Conservation (phyloP, 2,113 vertebrate species). For the Tricholaema leucomelas region DNA sequence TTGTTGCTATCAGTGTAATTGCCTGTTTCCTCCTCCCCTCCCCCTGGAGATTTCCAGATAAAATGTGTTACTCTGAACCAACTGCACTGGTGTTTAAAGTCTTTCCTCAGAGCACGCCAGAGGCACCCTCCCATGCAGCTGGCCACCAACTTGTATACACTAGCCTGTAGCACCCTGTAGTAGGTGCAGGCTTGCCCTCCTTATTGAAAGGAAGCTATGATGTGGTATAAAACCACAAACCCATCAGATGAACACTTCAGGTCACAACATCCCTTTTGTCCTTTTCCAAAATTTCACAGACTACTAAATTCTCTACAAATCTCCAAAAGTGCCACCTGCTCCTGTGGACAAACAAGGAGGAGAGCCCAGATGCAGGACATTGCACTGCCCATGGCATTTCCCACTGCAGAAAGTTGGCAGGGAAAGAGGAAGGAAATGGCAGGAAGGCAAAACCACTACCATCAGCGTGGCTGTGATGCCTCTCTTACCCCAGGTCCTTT, state of each 20-base stretch:
- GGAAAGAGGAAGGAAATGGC: no score
- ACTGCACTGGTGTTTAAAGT: not conserved
- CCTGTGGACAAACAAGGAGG: not conserved
- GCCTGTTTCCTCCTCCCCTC: not conserved
- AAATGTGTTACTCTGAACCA: not conserved
- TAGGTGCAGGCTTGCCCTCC: not conserved
- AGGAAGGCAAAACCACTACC: not conserved
- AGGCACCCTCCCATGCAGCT: fast-evolving
- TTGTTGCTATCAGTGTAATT: not conserved
- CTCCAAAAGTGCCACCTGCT: not conserved
- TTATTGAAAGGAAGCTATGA: not conserved
- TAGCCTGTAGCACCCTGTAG: not conserved
- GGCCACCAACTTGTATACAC: not conserved
- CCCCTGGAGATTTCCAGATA: not conserved
- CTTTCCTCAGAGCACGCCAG: not conserved
- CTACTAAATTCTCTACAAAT: not conserved
- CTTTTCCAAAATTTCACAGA: not conserved
- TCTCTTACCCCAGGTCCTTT: not conserved
- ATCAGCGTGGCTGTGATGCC: not conserved
- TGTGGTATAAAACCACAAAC: not conserved
- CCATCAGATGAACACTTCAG: not conserved
- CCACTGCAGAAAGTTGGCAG: not conserved
- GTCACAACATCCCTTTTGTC: not conserved
- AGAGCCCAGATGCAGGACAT: not conserved
- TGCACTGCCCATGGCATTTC: not conserved